Conservation (phyloP, 2,113 vertebrate species). For the Pomatorhinus ruficollis region DNA sequence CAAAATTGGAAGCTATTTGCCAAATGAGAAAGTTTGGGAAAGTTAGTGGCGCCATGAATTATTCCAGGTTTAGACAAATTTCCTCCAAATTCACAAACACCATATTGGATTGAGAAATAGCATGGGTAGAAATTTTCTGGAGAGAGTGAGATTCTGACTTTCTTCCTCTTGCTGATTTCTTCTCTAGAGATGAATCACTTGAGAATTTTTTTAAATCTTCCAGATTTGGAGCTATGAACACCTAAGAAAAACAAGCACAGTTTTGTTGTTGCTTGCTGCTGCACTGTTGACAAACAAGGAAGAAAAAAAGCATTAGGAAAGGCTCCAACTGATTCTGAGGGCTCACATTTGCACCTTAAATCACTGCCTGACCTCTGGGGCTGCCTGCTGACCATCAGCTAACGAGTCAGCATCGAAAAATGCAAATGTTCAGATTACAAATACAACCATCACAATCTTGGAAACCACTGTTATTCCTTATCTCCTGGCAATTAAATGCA, state of each 20-base stretch:
- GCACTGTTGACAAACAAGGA: background rate
- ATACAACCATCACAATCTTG: background rate
- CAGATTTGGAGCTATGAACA: background rate
- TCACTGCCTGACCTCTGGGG: background rate
- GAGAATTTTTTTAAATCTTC: background rate
- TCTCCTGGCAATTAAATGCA: background rate
- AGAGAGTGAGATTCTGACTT: background rate
- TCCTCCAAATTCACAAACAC: background rate
- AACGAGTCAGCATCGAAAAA: background rate
- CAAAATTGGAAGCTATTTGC: background rate
- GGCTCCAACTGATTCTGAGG: background rate
- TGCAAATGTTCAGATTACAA: background rate
- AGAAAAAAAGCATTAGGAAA: background rate
- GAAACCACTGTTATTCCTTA: background rate
- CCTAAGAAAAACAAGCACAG: background rate
- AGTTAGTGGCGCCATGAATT: background rate
- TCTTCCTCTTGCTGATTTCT: background rate
- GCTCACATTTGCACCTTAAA: background rate
- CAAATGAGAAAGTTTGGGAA: background rate
- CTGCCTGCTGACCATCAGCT: background rate
- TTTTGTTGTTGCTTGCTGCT: background rate
- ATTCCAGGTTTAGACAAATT: conserved; percentile 19
- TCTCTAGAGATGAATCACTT: background rate
- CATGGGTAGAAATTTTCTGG: background rate
- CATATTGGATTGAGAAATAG: conserved; percentile 6